Percentiles rank a stretch among this genome's conserved stretches.
Conservation (phyloP, 2,113 vertebrate species). For the Eudorcas thomsonii region DNA sequence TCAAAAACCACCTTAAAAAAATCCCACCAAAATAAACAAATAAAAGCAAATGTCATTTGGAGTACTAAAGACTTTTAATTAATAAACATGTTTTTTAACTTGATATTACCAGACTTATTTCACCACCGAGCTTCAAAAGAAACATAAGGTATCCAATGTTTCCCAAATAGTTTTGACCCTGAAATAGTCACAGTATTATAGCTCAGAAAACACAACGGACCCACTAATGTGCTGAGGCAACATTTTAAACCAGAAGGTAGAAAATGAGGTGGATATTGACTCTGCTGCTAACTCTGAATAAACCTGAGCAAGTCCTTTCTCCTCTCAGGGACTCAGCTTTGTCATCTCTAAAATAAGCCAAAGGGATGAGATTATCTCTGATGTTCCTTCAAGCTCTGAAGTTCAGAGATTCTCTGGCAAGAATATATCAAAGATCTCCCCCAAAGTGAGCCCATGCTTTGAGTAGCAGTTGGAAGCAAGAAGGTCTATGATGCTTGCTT, state of each 20-base stretch:
- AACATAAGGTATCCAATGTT: background rate
- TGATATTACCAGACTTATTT: background rate
- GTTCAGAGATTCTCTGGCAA: background rate
- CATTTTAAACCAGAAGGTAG: background rate
- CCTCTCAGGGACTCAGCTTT: background rate
- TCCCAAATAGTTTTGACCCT: background rate
- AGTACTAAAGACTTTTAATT: background rate
- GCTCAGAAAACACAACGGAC: background rate
- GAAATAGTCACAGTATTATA: background rate
- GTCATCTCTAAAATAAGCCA: background rate
- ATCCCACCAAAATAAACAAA: background rate
- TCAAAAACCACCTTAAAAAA: background rate
- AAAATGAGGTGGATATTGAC: background rate
- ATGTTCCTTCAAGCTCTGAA: background rate
- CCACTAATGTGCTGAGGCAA: background rate
- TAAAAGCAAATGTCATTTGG: background rate
- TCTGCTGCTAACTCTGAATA: background rate
- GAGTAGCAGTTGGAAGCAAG: background rate
- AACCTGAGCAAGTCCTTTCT: background rate
- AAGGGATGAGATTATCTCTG: background rate
- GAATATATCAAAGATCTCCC: background rate
- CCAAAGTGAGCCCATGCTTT: background rate
- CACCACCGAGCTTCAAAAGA: background rate
- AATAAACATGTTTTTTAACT: conserved; percentile 20
- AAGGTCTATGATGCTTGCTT: background rate